These are phyloP conservation scores for Brachyptera putata DNA, from an alignment of 2,888 invertebrate species.

Conservation along the genomic window DNA sequence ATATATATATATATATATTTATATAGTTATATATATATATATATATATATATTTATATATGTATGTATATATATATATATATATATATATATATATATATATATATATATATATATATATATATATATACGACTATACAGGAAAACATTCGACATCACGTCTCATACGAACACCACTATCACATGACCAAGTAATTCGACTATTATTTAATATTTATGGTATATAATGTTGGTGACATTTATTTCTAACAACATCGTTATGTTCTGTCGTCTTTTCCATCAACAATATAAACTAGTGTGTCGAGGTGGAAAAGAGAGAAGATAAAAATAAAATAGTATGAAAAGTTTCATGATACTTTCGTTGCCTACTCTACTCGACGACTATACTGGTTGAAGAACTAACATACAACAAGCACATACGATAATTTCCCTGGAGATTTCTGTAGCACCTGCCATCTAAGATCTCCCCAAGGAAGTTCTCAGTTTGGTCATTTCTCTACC, in stretches of 20 bases:
- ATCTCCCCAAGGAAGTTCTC: conserved; percentile 21
- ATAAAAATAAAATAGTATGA: conserved; percentile 23
- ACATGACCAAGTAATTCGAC: background rate
- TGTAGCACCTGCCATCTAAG: conserved; percentile 28
- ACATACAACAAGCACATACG: conserved; percentile 27
- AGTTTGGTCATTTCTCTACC: conserved; percentile 22
- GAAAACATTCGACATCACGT: too few relatives aligned
- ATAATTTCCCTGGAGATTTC: conserved; percentile 28
- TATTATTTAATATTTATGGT: conserved; percentile 1
- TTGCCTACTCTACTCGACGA: background rate
- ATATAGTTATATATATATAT: too few relatives aligned
- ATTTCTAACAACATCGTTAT: conserved; percentile 21
- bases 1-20: too few relatives aligned
- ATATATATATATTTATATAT: too few relatives aligned
- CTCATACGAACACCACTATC: too few relatives aligned
- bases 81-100: too few relatives aligned
- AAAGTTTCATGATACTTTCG: conserved; percentile 24
- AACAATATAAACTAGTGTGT: conserved; percentile 4
- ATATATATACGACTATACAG: too few relatives aligned
- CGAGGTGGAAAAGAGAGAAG: conserved; percentile 1
- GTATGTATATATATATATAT: too few relatives aligned
- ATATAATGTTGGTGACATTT: conserved; percentile 12
- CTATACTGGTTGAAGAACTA: background rate
- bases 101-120: too few relatives aligned
- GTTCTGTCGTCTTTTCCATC: conserved; percentile 15